These are phyloP conservation scores for Drosophila pseudoananassae DNA, from an alignment of 1,140 invertebrate species.

Conservation along the genomic window DNA sequence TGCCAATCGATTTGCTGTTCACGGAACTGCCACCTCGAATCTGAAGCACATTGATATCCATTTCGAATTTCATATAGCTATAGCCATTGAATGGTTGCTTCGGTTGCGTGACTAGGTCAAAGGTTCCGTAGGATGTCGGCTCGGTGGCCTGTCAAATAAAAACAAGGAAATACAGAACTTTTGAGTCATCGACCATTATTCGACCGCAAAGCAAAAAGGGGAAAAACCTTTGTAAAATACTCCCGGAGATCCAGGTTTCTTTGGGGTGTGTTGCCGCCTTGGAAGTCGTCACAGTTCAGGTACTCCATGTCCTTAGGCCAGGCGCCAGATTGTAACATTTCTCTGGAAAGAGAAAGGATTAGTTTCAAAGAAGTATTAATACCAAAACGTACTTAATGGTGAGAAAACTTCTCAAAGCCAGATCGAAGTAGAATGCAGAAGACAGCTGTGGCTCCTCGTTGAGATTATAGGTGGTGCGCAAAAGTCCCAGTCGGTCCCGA, in stretches of 20 bases:
- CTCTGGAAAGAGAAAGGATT: conserved; percentile 38
- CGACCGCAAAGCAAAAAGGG: conserved; percentile 38
- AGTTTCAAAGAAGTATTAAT: not conserved
- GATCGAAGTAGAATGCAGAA: conserved; percentile 94
- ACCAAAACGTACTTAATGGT: conserved; percentile 87
- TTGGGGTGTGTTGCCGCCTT: conserved; percentile 88
- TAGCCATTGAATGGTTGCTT: conserved; percentile 87
- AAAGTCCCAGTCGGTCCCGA: conserved; percentile 87
- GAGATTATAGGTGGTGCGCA: conserved; percentile 89
- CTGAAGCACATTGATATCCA: conserved; percentile 88
- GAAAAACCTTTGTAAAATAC: conserved; percentile 85
- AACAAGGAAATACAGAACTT: not conserved
- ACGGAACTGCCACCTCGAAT: conserved; percentile 88
- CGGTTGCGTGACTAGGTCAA: conserved; percentile 84
- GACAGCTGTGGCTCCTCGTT: conserved; percentile 89
- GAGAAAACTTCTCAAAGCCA: conserved; percentile 89
- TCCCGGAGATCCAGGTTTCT: conserved; percentile 87
- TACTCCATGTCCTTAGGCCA: conserved; percentile 90
- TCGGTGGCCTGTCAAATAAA: conserved; percentile 85
- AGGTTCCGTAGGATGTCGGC: conserved; percentile 88
- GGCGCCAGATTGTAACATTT: conserved; percentile 86
- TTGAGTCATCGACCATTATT: conserved; percentile 68
- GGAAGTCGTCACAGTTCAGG: conserved; percentile 90
- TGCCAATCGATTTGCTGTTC: conserved; percentile 87
- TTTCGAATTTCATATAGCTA: conserved; percentile 90